phyloP scores from a whole-genome alignment of 2,888 invertebrate genomes.

The Caradrina clavipalpis region DNA sequence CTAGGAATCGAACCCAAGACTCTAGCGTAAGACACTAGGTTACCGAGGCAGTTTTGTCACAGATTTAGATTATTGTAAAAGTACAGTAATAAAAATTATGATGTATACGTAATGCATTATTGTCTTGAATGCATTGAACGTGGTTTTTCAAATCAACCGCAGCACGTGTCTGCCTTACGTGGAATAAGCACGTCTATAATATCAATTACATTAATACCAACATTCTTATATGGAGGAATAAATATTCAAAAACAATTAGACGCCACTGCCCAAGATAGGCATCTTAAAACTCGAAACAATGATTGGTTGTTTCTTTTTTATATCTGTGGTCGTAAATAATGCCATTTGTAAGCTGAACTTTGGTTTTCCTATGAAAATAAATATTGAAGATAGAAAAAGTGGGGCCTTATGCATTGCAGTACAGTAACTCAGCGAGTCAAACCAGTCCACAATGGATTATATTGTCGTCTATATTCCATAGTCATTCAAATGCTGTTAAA shows the following conservation, averaged over 20 bases:
- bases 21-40: no score
- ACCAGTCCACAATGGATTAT: no score
- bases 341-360: no score
- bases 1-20: no score
- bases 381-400: no score
- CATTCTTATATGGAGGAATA: not conserved
- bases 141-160: conserved; percentile 29
- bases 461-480: no score
- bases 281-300: not conserved
- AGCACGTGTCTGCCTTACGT: conserved; percentile 41
- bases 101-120: not conserved
- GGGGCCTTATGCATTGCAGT: no score
- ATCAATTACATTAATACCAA: not conserved
- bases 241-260: conserved; percentile 14
- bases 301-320: no score
- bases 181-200: conserved; percentile 14
- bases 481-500: no score
- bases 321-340: not conserved
- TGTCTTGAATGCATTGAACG: not conserved
- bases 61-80: no score
- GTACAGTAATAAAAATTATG: not conserved
- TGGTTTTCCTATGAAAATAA: not conserved
- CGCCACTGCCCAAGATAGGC: not conserved
- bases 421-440: no score
- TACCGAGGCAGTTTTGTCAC: no score